phyloP scores from a whole-genome alignment of 2,888 invertebrate genomes.

The Dasysyrphus albostriatus region DNA sequence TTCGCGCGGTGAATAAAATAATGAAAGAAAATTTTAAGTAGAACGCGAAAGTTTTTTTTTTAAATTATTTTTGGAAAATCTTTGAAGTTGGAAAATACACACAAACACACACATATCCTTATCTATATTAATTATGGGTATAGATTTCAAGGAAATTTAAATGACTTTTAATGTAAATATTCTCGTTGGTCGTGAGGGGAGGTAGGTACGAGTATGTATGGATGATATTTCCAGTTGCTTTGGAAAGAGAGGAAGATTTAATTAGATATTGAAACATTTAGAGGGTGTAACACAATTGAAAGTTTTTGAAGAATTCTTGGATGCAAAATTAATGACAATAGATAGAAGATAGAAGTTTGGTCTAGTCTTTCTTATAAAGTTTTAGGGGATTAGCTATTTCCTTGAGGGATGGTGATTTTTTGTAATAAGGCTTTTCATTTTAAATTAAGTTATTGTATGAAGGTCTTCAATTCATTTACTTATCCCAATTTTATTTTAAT shows the following conservation, averaged over 20 bases:
- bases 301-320: conserved; percentile 12
- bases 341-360: not conserved
- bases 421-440: not conserved
- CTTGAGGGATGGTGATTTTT: not conserved
- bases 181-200: not conserved
- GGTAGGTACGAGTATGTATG: not conserved
- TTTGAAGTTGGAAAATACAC: conserved; percentile 1
- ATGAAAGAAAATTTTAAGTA: conserved; percentile 24
- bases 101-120: not conserved
- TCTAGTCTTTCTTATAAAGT: not conserved
- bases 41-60: conserved; percentile 40
- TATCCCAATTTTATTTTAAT: not conserved
- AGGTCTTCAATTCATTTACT: not conserved
- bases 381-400: not conserved
- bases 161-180: conserved; percentile 35
- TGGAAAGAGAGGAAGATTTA: not conserved
- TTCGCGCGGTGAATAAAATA: conserved; percentile 7
- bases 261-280: conserved; percentile 11
- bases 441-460: not conserved
- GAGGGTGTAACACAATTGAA: conserved; percentile 32
- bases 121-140: not conserved
- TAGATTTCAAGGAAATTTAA: conserved; percentile 34
- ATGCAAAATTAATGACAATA: conserved; percentile 15
- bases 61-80: not conserved
- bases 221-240: not conserved